Conservation (phyloP, 2,888 invertebrate species). For the Chorisops tibialis region DNA sequence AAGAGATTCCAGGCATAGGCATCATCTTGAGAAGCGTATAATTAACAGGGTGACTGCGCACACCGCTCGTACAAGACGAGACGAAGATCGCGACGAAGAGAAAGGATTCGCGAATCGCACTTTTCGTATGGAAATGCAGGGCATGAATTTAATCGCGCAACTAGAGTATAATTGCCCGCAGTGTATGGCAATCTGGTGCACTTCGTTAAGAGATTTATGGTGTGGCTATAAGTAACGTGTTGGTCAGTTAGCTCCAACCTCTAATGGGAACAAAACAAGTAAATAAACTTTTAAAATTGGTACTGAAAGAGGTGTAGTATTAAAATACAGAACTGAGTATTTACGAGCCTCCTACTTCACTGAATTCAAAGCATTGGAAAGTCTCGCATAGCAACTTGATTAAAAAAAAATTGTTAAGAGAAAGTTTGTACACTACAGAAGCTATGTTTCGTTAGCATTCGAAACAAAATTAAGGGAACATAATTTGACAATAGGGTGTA, state of each 20-base stretch:
- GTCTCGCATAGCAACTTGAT: too few species aligned
- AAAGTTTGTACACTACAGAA: too few species aligned
- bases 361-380: too few species aligned
- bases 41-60: conserved; percentile 22
- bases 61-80: conserved; percentile 20
- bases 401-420: too few species aligned
- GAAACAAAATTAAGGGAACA: too few species aligned
- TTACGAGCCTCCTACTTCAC: too few species aligned
- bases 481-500: too few species aligned
- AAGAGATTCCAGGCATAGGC: conserved; percentile 12
- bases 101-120: conserved; percentile 18
- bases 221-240: conserved; percentile 16
- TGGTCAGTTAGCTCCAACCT: conserved; percentile 19
- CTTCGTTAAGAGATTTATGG: conserved; percentile 25
- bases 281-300: conserved; percentile 6
- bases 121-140: conserved; percentile 17
- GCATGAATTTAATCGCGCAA: conserved; percentile 10
- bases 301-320: too few species aligned
- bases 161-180: conserved; percentile 8
- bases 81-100: conserved; percentile 18
- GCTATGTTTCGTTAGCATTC: too few species aligned
- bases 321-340: too few species aligned
- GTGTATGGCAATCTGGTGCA: conserved; percentile 4
- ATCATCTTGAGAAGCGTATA: conserved; percentile 25
- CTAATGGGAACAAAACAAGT: neutral